These are phyloP conservation scores for Mesoclemmys tuberculata DNA, from an alignment of 2,113 vertebrate genomes.

Conservation along the genomic window DNA sequence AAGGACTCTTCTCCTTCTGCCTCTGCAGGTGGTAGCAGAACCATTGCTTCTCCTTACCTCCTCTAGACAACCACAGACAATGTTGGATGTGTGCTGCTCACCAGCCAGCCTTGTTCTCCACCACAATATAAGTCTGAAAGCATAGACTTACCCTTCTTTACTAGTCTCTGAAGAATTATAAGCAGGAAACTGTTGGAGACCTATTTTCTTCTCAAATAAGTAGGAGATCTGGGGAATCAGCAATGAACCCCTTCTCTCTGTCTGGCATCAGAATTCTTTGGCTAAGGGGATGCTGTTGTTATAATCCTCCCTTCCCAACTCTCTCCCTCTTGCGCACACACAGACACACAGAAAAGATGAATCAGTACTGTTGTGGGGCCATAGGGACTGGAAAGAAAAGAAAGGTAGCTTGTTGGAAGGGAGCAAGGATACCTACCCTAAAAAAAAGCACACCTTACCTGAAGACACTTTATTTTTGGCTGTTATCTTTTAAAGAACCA, in stretches of 20 bases:
- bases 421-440: not conserved
- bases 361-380: not conserved
- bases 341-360: not conserved
- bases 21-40: not conserved
- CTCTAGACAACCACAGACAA: not conserved
- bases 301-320: not conserved
- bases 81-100: not conserved
- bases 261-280: not conserved
- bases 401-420: not conserved
- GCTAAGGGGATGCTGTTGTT: not conserved
- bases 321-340: not conserved
- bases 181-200: not conserved
- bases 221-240: not conserved
- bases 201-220: not conserved
- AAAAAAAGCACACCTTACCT: not conserved
- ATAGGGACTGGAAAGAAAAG: not conserved
- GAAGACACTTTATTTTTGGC: not conserved
- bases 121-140: not conserved
- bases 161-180: not conserved
- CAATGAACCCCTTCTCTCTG: not conserved
- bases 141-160: not conserved
- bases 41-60: not conserved
- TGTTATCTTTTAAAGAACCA: not conserved
- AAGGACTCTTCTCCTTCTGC: not conserved
- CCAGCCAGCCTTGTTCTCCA: not conserved